Percentiles rank a stretch among this genome's conserved stretches.
These are phyloP conservation scores for Dissostichus mawsoni DNA, from an alignment of 2,113 vertebrate genomes.

Conservation along the genomic window DNA sequence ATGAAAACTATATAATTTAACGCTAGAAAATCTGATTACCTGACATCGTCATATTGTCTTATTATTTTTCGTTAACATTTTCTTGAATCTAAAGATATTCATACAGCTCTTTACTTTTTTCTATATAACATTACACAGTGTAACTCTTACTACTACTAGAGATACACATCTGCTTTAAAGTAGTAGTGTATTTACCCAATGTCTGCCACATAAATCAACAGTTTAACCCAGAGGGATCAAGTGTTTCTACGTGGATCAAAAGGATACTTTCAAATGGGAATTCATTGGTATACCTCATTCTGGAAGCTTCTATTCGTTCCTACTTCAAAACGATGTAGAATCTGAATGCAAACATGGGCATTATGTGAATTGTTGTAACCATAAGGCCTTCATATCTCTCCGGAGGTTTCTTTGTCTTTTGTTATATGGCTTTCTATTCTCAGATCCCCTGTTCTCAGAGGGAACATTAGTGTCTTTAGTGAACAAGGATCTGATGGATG, in stretches of 20 bases:
- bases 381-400: constrained; percentile 22
- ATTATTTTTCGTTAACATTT: too few relatives aligned
- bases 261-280: not conserved
- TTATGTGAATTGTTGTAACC: constrained; percentile 22
- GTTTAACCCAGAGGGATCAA: not conserved
- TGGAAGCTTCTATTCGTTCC: not conserved
- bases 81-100: too few relatives aligned
- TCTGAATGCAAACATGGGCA: not conserved
- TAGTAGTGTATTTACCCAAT: not conserved
- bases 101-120: too few relatives aligned
- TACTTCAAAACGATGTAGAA: not conserved
- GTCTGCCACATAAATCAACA: not conserved
- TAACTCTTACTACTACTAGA: too few relatives aligned
- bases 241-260: too few relatives aligned
- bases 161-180: too few relatives aligned
- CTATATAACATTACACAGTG: too few relatives aligned
- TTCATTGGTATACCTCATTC: not conserved
- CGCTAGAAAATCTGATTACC: too few relatives aligned
- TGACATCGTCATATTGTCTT: too few relatives aligned
- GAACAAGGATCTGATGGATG: constrained; percentile 54
- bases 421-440: constrained; percentile 33
- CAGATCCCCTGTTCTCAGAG: constrained; percentile 19
- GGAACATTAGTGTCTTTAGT: constrained; percentile 17
- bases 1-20: too few relatives aligned
- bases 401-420: constrained; percentile 35